Evolutionary conservation across 2,113 vertebrate genomes (phyloP), one percentile per base, ranked within the genome.

Genomic region (Circaetus cinerascens): DNA sequence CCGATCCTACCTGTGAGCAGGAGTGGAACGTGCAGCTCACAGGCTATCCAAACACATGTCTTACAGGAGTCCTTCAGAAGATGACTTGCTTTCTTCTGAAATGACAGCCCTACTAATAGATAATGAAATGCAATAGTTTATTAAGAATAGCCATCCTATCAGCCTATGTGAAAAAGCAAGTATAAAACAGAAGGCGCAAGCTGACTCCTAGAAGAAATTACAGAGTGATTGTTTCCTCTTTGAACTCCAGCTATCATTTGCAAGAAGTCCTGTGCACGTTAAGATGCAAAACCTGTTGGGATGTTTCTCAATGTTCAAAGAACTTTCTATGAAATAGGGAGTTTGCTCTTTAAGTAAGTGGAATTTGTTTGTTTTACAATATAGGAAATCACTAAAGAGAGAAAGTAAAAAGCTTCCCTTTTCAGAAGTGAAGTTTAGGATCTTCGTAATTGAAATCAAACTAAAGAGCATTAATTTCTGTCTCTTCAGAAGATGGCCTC

Each of bases 21-120:
- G 29, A 82, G 41, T 18, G 21, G 46, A 46, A 66, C 0, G 2
- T 41, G 46, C 0, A 1, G 50, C 51, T 87, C 55, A 48, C 5
- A 48, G 38, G 26, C 38, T 55, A 38, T 6, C 38, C 4, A 2
- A 66, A 69, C 30, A 40, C 0, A 0, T 25, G 15, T 45, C 50
- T 51, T 51, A 29, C 8, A 20, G 16, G 29, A 14, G 15, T 11
- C 30, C 40, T 77, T 67, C 60, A 51, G 38, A 92, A 69, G 25
- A 56, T 15, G 2, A 48, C 12, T 27, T 77, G 20, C 17, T 74
- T 63, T 51, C 43, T 48, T 75, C 50, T 43, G 46, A 90, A n/a
- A 50, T 22, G 9, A 67, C 5, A 71, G n/a, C 3, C 17, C 13
- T 59, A 62, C 19, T 27, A 30, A 63, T 5, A 63, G 69, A 82